Base-by-base conservation (phyloP, 1,140 invertebrate species). In the Trialeurodes vaporariorum region DNA sequence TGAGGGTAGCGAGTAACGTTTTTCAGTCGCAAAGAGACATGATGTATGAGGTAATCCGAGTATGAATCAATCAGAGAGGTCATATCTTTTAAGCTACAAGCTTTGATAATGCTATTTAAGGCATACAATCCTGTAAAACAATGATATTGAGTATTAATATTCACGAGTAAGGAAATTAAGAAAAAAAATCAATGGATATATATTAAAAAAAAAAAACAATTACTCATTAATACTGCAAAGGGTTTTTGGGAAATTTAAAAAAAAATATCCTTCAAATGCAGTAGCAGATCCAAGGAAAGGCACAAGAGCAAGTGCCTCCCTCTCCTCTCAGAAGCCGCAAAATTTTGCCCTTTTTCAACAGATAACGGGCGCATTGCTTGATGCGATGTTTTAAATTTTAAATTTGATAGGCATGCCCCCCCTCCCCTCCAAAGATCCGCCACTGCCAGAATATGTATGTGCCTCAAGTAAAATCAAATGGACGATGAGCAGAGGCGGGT, bases 21-120 rank as follows among this genome's bases (percentile, higher is more conserved):
- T 23, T 81, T 82, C 22, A 89, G 77, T 75, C 84, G 82, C 0
- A 82, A 73, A 17, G 82, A 83, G 58, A 88, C 79, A 66, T 87
- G 83, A 71, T 84, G 83, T 0, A 85, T 83, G 70, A 87, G 82
- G 71, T 87, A 88, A 75, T 88, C 86, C 1, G 84, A 80, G 71
- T 89, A 88, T 1, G 71, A 67, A 27, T 79, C 78, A 34, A 89
- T 77, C 24, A 89, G 77, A 2, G 82, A 77, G 0, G 80, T 78
- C 1, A 86, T 78, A 27, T 76, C 76, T 5, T 71, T 60, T 67
- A 81, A 78, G 0, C 77, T 77, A 72, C 80, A 81, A 0, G 84
- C 79, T 40, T 70, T 64, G 1, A 84, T 79, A 23, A 87, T 79
- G 64, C 79, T 77, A 58, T 78, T 72, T 1, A 86, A 74, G n/a